Conservation (phyloP, 2,113 vertebrate genomes). For the Urocynchramus pylzowi region DNA sequence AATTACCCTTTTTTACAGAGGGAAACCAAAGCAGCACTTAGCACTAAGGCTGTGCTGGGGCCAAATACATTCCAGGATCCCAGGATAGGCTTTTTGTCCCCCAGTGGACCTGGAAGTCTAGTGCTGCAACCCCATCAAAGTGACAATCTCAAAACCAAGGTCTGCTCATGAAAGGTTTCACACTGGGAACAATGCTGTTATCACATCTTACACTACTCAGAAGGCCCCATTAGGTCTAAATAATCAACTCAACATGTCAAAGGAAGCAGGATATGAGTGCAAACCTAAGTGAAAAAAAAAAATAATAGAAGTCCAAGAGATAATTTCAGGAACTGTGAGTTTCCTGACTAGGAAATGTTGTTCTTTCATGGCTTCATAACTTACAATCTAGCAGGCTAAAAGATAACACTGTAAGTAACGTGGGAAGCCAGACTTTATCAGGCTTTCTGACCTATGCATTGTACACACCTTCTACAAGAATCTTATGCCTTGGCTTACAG, state of each 20-base stretch:
- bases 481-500: background rate
- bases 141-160: background rate
- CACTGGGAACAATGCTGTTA: background rate
- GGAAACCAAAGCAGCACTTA: background rate
- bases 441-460: background rate
- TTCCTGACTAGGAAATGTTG: background rate
- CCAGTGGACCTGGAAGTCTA: background rate
- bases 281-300: background rate
- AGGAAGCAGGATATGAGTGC: background rate
- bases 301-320: background rate
- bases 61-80: background rate
- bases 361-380: background rate
- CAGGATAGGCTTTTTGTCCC: background rate
- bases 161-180: background rate
- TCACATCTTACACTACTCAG: background rate
- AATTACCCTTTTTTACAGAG: background rate
- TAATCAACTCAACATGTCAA: background rate
- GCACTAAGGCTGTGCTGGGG: background rate
- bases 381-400: background rate
- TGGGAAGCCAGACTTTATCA: background rate
- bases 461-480: rapidly evolving
- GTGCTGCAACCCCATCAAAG: background rate
- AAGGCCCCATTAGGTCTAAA: background rate
- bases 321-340: background rate
- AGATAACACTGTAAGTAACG: background rate